Conservation (phyloP, 1,140 invertebrate species). For the Ceratitis capitata region DNA sequence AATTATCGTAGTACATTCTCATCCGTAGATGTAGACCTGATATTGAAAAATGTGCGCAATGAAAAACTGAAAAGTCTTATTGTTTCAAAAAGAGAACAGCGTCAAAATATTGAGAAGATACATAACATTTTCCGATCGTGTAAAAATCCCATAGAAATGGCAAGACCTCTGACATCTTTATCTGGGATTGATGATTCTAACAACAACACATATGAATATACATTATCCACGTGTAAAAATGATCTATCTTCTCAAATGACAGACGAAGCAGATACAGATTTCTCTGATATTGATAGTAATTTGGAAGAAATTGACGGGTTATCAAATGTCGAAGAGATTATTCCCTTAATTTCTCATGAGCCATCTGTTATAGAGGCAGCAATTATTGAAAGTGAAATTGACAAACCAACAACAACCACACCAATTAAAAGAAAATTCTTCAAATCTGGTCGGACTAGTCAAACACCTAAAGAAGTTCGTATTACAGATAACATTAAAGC, state of each 20-base stretch:
- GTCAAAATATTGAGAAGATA: slow-evolving; percentile 55
- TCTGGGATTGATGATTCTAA: slow-evolving; percentile 49
- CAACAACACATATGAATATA: slow-evolving; percentile 45
- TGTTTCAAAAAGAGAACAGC: slow-evolving; percentile 52
- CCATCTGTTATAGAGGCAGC: slow-evolving; percentile 41
- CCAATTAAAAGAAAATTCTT: slow-evolving; percentile 53
- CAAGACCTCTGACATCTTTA: slow-evolving; percentile 52
- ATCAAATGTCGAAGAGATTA: slow-evolving; percentile 50
- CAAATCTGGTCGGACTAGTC: slow-evolving; percentile 52
- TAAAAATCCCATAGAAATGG: slow-evolving; percentile 60
- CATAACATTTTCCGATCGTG: slow-evolving; percentile 54
- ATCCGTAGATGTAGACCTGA: slow-evolving; percentile 49
- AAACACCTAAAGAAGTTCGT: slow-evolving; percentile 56
- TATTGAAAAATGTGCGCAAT: slow-evolving; percentile 52
- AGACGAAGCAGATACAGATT: slow-evolving; percentile 37
- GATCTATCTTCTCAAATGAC: not conserved
- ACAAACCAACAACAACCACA: not conserved
- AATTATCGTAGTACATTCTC: not conserved
- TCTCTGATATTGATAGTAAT: slow-evolving; percentile 44
- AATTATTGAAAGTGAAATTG: slow-evolving; percentile 35
- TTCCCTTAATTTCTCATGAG: slow-evolving; percentile 51
- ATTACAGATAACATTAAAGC: slow-evolving; percentile 59
- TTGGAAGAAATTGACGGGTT: slow-evolving; percentile 45
- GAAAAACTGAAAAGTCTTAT: slow-evolving; percentile 56
- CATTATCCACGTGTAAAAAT: not conserved